Conservation (phyloP, 2,797 vertebrate genomes). For the Megaceryle alcyon region DNA sequence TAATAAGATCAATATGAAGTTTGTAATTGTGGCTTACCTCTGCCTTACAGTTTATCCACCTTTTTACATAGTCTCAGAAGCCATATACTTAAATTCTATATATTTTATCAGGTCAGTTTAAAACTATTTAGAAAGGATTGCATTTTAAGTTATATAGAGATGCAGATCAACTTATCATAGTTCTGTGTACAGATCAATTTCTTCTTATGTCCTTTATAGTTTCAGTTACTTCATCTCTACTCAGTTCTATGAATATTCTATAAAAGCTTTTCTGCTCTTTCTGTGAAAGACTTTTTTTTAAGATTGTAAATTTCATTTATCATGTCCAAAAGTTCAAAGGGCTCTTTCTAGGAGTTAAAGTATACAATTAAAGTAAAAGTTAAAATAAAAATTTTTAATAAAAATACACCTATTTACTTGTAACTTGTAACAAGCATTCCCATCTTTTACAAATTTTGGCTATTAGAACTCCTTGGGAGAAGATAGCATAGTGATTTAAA, state of each 20-base stretch:
- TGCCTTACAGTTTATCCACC: not conserved
- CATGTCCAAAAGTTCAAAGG: not conserved
- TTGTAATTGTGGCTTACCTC: not conserved
- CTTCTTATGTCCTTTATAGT: not conserved
- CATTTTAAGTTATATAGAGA: not conserved
- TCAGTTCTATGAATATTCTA: not conserved
- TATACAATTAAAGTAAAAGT: not conserved
- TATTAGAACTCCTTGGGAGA: not conserved
- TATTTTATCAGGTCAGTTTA: not conserved
- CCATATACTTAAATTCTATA: not conserved
- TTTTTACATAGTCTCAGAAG: not conserved
- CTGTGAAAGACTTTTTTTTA: not conserved
- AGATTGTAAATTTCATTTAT: not conserved
- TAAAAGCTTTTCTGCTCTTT: not conserved
- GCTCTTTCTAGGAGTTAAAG: not conserved
- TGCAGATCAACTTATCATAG: not conserved
- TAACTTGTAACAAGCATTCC: not conserved
- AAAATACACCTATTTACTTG: not conserved
- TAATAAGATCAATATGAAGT: not conserved
- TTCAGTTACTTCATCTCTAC: not conserved
- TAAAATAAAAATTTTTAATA: not conserved
- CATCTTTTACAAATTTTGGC: not conserved
- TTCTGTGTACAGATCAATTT: not conserved
- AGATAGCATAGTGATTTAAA: not conserved
- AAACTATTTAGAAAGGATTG: not conserved